Base-by-base conservation (phyloP, 2,113 vertebrate genomes). In the Nesogale talazaci region DNA sequence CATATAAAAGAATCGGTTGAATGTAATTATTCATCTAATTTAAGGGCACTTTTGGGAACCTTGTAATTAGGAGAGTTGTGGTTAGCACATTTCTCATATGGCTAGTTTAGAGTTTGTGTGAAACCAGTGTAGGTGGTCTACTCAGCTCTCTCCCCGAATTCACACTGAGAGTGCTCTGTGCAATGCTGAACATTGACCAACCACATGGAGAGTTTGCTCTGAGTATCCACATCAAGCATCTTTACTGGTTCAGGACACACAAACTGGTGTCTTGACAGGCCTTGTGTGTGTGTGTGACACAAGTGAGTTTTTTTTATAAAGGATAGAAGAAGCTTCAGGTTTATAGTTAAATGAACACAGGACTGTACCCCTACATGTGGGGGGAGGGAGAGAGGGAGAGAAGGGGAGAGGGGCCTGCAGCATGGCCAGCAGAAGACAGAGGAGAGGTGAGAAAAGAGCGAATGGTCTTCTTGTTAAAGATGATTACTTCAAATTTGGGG, bases 21-120 rank as follows among this genome's bases (percentile, higher is more conserved):
- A 90, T 90, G 3, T 27, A 59, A 77, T 90, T 89, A 83, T 72
- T 91, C 89, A 57, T 77, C 67, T 89, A 87, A 86, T 89, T 79
- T 15, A 84, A 88, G 42, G 52, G 52, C 78, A 85, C 14, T 57
- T 86, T 84, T 38, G 52, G 63, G 59, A 89, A 93, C 25, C 70
- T 65, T 23, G 36, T 65, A 65, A 91, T 93, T 93, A 86, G 74
- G 76, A 83, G 89, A 89, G 56, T 86, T 84, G 38, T 59, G 22
- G 27, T n/a, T 87, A 87, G 77, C 65, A 72, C n/a, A 83, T 83
- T 89, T 84, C 63, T 77, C 36, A 89, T 84, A 80, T 3, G 10
- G 52, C 65, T 69, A 91, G 42, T 65, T 91, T 67, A 72, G 69
- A 75, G 59, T 94, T 80, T 56, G 17, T 74, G 16, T 59, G 91